phyloP scores from a whole-genome alignment of 2,888 invertebrate genomes.

The Cheilosia scutellata region DNA sequence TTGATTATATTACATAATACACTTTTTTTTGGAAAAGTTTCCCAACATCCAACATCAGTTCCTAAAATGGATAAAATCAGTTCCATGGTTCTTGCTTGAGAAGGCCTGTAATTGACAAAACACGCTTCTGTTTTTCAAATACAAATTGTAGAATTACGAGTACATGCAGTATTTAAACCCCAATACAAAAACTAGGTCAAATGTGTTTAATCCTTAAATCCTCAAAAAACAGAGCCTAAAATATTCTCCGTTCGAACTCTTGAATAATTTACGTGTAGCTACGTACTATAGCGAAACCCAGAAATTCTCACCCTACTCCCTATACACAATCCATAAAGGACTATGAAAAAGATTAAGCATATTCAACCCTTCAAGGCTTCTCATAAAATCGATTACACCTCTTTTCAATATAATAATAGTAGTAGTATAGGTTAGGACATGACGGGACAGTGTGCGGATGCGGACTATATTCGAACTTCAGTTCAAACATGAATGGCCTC shows the following conservation, averaged over 20 bases:
- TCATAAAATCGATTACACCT: conserved; percentile 30
- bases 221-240: not conserved
- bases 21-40: too few species aligned
- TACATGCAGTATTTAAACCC: too few species aligned
- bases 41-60: too few species aligned
- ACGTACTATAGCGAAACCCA: not conserved
- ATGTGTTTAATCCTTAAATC: not conserved
- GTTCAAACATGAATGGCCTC: not conserved
- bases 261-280: not conserved
- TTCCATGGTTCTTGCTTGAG: too few species aligned
- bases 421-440: too few species aligned
- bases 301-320: not conserved
- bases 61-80: too few species aligned
- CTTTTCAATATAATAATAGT: not conserved
- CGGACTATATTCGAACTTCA: too few species aligned
- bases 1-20: too few species aligned
- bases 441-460: too few species aligned
- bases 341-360: conserved; percentile 24
- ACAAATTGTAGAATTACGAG: too few species aligned
- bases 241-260: not conserved
- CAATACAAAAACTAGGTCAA: not conserved
- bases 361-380: conserved; percentile 34
- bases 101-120: too few species aligned
- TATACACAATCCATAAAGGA: not conserved
- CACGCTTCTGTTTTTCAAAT: too few species aligned